Evolutionary conservation across 2,113 vertebrate genomes (phyloP), one percentile per base, ranked within the genome.

Genomic region (Mastomys natalensis): DNA sequence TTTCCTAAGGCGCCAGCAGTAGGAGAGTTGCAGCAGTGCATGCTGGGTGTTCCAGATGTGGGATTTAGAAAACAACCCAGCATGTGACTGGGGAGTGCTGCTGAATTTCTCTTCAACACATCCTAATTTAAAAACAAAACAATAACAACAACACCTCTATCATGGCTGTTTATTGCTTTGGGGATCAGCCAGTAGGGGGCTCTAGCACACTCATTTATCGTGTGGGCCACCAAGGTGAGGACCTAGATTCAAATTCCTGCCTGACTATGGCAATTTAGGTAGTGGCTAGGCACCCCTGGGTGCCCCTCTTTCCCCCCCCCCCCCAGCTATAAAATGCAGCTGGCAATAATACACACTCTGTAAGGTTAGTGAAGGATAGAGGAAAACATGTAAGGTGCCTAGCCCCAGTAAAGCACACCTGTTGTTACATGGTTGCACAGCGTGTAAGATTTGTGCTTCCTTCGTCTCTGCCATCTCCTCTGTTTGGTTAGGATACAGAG

Each of bases 391-490:
- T 34, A 3, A 68, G 81, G 70, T 37, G 4, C 53, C 51, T 72
- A 43, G 70, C 88, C 73, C 43, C 74, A 29, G 12, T 29, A 64
- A 87, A 70, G 84, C 43, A 22, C 13, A 16, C 24, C 21, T 55
- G 0, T 45, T 80, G 34, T 43, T 21, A 15, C 37, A 21, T 87
- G 48, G 60, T 62, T 40, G 11, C 15, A n/a, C 34, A 26, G 37
- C 40, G 4, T 58, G 15, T 29, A 76, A 64, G 66, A 45, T 34
- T 37, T 0, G 0, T 12, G 22, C 43, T 82, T 86, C 72, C 31
- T 86, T 92, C 76, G 24, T 74, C 88, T 93, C 70, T 60, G 40
- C 53, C 53, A 29, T 51, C 13, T 60, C 40, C 78, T 95, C 62
- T 72, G 66, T 45, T 90, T 24, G 40, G 16, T 87, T 90, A 74